Percentiles rank a stretch among this genome's conserved stretches.
phyloP scores from a whole-genome alignment of 2,888 invertebrate species.

The Rhagonycha fulva region DNA sequence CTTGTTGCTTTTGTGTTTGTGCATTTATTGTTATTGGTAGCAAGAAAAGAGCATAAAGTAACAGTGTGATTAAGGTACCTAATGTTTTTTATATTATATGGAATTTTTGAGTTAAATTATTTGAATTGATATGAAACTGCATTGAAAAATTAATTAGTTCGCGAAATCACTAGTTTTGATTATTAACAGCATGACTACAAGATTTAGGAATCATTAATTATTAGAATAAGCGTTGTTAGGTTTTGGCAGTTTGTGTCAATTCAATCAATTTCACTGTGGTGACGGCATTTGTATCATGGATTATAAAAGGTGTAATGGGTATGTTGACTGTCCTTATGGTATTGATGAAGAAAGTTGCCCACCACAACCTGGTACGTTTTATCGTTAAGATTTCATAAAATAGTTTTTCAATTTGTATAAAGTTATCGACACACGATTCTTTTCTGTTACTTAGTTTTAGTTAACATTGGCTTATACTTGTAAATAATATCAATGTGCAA shows the following conservation, averaged over 20 bases:
- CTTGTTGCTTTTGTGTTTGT: not conserved
- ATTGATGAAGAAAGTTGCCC: constrained; percentile 53
- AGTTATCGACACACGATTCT: not conserved
- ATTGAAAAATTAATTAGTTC: not conserved
- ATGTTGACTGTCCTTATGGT: constrained; percentile 54
- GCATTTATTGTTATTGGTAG: not conserved
- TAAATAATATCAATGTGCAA: not conserved
- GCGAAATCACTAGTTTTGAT: not conserved
- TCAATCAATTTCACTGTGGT: constrained; percentile 62
- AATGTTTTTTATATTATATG: not conserved
- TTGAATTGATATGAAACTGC: constrained; percentile 3
- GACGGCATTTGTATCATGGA: constrained; percentile 66
- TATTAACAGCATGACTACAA: constrained; percentile 1
- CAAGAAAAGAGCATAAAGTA: not conserved
- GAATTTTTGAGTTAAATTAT: not conserved
- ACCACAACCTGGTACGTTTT: constrained; percentile 34
- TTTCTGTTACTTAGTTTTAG: not conserved
- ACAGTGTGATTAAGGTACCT: not conserved
- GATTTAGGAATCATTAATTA: constrained; percentile 1
- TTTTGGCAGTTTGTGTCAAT: constrained; percentile 38
- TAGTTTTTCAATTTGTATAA: not conserved
- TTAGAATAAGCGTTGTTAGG: constrained; percentile 30
- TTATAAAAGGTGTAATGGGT: constrained; percentile 58
- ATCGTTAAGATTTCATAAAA: not conserved
- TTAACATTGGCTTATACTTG: not conserved